Evolutionary conservation across 1,140 invertebrate genomes (phyloP).

Genomic region (Drosophila triauraria): DNA sequence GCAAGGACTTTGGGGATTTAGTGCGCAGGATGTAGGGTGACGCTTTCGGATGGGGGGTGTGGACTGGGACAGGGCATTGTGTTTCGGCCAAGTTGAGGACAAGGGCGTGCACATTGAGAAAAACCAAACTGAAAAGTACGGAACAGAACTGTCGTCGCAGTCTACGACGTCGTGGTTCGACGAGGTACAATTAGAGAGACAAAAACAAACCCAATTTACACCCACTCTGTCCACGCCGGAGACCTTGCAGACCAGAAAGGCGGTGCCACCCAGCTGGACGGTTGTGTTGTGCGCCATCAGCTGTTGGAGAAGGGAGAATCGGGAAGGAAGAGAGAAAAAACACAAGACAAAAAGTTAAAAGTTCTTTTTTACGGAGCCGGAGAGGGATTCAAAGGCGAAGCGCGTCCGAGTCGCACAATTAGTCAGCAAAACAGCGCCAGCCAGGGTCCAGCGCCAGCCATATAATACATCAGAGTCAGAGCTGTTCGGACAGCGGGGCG

Average conservation of each 20-base stretch:
- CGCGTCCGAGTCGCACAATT: constrained; percentile 57
- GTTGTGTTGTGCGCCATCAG: constrained; percentile 92
- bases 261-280: constrained; percentile 92
- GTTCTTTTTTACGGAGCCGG: constrained; percentile 69
- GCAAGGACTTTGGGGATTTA: constrained; percentile 18
- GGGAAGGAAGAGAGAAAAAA: constrained; percentile 33
- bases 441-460: constrained; percentile 7
- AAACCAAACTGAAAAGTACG: constrained; percentile 11
- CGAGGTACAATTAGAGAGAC: constrained; percentile 67
- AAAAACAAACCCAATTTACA: constrained; percentile 85
- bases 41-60: neutral
- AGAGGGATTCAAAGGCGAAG: constrained; percentile 11
- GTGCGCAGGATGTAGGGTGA: neutral
- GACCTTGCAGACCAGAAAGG: constrained; percentile 93
- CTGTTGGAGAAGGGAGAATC: constrained; percentile 83
- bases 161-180: constrained; percentile 30
- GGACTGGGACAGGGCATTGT: neutral
- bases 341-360: constrained; percentile 81
- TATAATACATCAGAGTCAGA: constrained; percentile 35
- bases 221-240: constrained; percentile 85
- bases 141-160: constrained; percentile 18
- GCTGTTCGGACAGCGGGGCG: constrained; percentile 16
- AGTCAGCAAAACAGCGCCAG: constrained; percentile 55
- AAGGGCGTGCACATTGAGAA: constrained; percentile 15
- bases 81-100: neutral